Conservation (phyloP, 2,113 vertebrate genomes). For the Tympanuchus pallidicinctus region DNA sequence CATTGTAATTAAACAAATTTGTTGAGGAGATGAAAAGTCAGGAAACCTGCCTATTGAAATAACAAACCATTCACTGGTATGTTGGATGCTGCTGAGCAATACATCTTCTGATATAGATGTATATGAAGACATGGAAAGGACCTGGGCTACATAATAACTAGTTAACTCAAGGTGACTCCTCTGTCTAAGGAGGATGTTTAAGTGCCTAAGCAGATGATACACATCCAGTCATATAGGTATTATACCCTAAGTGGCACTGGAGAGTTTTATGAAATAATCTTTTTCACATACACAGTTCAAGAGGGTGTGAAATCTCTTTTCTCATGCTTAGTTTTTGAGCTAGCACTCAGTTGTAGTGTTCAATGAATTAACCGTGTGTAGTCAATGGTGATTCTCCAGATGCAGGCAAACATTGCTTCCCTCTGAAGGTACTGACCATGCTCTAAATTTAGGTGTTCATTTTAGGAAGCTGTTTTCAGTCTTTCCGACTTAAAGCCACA, state of each 20-base stretch:
- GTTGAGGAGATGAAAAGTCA: neutral
- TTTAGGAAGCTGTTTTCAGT: neutral
- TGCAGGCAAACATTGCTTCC: neutral
- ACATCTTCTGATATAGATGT: neutral
- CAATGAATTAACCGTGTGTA: rapidly evolving
- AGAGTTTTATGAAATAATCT: neutral
- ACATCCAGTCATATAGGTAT: neutral
- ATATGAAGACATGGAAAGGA: neutral
- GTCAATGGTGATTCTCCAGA: neutral
- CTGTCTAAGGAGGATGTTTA: neutral
- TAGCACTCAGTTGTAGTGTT: neutral
- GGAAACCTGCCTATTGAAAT: neutral
- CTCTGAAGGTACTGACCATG: neutral
- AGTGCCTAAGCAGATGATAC: neutral
- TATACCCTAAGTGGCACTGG: neutral
- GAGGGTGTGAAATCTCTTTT: neutral
- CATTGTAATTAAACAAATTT: neutral
- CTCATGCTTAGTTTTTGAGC: neutral
- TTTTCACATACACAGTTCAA: neutral
- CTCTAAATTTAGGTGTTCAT: neutral
- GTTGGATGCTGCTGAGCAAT: neutral
- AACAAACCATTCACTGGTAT: neutral
- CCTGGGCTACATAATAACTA: neutral
- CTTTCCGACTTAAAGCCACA: neutral
- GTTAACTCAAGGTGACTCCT: neutral